phyloP scores from a whole-genome alignment of 2,113 vertebrate species.

The Maccullochella peelii region DNA sequence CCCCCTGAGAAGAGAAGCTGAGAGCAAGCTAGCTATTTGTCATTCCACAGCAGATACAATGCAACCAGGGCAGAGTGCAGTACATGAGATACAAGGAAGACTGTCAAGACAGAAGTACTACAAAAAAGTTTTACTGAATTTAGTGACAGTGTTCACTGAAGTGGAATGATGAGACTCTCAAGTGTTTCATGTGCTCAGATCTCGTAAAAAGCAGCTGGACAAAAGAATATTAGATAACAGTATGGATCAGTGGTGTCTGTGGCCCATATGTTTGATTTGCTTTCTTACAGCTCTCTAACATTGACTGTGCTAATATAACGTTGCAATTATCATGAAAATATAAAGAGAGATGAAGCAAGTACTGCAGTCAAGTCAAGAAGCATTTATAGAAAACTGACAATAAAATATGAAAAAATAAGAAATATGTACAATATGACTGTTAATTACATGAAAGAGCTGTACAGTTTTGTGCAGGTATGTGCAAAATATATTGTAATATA shows the following conservation, averaged over 20 bases:
- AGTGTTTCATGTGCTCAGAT: slow-evolving; percentile 37
- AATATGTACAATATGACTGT: too few relatives aligned
- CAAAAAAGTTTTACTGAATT: slow-evolving; percentile 61
- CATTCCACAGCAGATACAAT: slow-evolving; percentile 66
- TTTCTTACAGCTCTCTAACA: neutral
- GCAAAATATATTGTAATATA: too few relatives aligned
- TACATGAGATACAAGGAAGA: slow-evolving; percentile 58
- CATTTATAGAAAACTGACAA: too few relatives aligned
- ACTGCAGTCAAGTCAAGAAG: too few relatives aligned
- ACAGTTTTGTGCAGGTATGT: too few relatives aligned
- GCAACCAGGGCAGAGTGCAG: slow-evolving; percentile 70
- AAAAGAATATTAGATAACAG: slow-evolving; percentile 21
- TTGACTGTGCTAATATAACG: neutral
- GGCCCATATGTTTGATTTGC: slow-evolving; percentile 23
- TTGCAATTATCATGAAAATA: neutral
- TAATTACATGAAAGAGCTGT: too few relatives aligned
- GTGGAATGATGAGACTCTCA: slow-evolving; percentile 59
- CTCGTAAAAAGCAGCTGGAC: slow-evolving; percentile 44
- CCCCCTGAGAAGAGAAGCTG: slow-evolving; percentile 1
- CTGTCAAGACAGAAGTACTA: slow-evolving; percentile 49
- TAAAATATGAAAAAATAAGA: too few relatives aligned
- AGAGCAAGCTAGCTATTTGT: slow-evolving; percentile 6
- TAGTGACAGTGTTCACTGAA: slow-evolving; percentile 63
- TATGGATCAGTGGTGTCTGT: neutral
- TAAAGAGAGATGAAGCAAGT: too few relatives aligned